Evolutionary conservation across 2,113 vertebrate species (phyloP).

Genomic region (Syngnathoides biaculeatus): DNA sequence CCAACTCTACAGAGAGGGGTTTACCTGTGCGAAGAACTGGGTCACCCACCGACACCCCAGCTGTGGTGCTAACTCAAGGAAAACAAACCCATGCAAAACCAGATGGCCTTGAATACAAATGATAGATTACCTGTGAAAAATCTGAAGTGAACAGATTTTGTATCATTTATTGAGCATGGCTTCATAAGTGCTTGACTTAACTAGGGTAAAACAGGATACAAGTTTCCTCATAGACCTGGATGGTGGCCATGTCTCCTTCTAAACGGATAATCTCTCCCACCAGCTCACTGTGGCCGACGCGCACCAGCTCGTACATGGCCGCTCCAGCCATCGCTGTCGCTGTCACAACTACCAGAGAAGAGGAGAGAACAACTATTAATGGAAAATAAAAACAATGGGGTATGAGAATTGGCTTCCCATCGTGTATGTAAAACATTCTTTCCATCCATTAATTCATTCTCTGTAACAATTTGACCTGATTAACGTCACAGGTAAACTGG

Average conservation of each 20-base stretch:
- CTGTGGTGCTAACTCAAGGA: slow-evolving; percentile 77
- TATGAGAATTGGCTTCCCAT: no score
- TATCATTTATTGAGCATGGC: neutral
- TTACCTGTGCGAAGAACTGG: slow-evolving; percentile 98
- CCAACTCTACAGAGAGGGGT: slow-evolving; percentile 93
- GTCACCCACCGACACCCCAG: slow-evolving; percentile 94
- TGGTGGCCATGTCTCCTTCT: slow-evolving; percentile 96
- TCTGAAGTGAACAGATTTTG: neutral
- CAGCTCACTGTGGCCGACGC: slow-evolving; percentile 92
- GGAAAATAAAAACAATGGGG: neutral
- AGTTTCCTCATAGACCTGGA: slow-evolving; percentile 99
- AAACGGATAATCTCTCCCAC: slow-evolving; percentile 97
- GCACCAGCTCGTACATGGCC: slow-evolving; percentile 98
- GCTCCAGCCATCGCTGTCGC: slow-evolving; percentile 93
- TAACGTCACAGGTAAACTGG: no score
- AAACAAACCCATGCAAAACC: slow-evolving; percentile 18
- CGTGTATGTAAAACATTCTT: no score
- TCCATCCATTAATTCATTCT: no score
- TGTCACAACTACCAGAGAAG: slow-evolving; percentile 80
- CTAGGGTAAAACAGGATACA: slow-evolving; percentile 84
- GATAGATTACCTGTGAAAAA: neutral
- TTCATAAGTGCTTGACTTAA: neutral
- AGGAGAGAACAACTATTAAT: neutral
- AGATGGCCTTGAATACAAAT: neutral
- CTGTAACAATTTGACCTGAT: no score